Conservation (phyloP, 2,888 invertebrate species). For the Patella pellucida region DNA sequence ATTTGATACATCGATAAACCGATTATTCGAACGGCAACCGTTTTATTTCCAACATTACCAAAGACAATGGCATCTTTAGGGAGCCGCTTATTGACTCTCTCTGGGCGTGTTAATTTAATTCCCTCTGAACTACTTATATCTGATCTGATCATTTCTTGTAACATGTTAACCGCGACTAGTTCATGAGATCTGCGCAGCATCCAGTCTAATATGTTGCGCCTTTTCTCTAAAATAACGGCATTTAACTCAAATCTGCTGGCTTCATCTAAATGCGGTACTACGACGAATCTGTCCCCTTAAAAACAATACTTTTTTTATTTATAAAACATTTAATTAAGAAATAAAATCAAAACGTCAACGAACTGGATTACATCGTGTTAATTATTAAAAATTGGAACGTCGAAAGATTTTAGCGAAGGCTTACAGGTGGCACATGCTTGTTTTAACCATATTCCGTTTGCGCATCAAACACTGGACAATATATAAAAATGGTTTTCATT, state of each 20-base stretch:
- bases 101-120: neutral
- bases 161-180: neutral
- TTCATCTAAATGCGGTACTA: neutral
- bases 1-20: neutral
- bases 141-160: slow-evolving; percentile 2
- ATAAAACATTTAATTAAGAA: too few species aligned
- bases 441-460: too few species aligned
- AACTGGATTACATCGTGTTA: too few species aligned
- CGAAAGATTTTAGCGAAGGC: too few species aligned
- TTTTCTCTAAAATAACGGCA: neutral
- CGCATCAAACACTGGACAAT: too few species aligned
- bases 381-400: too few species aligned
- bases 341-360: too few species aligned
- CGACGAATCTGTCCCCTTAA: too few species aligned
- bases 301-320: too few species aligned
- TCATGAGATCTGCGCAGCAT: neutral
- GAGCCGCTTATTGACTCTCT: neutral
- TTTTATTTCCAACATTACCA: neutral
- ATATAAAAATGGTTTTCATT: too few species aligned
- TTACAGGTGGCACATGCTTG: too few species aligned
- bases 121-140: neutral
- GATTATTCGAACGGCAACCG: neutral
- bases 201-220: neutral
- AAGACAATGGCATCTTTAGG: neutral
- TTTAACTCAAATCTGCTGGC: neutral